Percentiles rank a stretch among this genome's conserved stretches.
These are phyloP conservation scores for Mesorhabditis spiculigera DNA, from an alignment of 2,888 invertebrate genomes.

Conservation along the genomic window DNA sequence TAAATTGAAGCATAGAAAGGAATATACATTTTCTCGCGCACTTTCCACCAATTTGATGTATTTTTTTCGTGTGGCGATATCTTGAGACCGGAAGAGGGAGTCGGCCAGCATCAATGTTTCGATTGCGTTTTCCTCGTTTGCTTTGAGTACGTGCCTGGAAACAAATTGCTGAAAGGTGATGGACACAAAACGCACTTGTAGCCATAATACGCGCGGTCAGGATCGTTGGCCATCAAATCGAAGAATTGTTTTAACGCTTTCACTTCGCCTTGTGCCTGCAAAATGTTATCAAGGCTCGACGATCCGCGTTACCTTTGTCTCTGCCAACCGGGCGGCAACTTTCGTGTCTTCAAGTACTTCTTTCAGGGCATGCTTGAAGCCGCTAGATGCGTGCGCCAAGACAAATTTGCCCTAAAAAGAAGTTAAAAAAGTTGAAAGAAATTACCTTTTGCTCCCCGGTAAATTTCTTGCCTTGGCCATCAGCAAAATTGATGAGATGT, in stretches of 20 bases:
- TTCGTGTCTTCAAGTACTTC: constrained; percentile 66
- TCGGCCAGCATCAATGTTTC: constrained; percentile 91
- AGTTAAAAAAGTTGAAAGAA: background rate
- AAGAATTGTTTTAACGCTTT: constrained; percentile 84
- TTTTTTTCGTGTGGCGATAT: constrained; percentile 64
- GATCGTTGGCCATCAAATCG: constrained; percentile 82
- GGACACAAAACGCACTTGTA: constrained; percentile 55
- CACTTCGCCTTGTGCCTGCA: constrained; percentile 56
- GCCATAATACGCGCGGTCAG: constrained; percentile 92
- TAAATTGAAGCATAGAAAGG: constrained; percentile 9
- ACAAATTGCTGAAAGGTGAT: background rate
- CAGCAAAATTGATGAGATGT: constrained; percentile 85
- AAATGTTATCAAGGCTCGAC: background rate
- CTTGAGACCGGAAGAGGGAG: constrained; percentile 75
- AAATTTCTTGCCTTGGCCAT: constrained; percentile 83
- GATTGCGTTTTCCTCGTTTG: constrained; percentile 83
- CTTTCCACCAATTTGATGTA: constrained; percentile 88
- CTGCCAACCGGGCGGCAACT: constrained; percentile 72
- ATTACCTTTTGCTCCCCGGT: constrained; percentile 67
- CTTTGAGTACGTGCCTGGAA: constrained; percentile 74
- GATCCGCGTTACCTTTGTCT: constrained; percentile 74
- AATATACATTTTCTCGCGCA: constrained; percentile 71
- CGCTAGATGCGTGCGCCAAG: constrained; percentile 88
- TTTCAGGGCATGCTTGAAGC: constrained; percentile 83
- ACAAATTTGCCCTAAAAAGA: constrained; percentile 76